Evolutionary conservation across 2,888 invertebrate genomes (phyloP).

Genomic region (Rhagonycha lutea): DNA sequence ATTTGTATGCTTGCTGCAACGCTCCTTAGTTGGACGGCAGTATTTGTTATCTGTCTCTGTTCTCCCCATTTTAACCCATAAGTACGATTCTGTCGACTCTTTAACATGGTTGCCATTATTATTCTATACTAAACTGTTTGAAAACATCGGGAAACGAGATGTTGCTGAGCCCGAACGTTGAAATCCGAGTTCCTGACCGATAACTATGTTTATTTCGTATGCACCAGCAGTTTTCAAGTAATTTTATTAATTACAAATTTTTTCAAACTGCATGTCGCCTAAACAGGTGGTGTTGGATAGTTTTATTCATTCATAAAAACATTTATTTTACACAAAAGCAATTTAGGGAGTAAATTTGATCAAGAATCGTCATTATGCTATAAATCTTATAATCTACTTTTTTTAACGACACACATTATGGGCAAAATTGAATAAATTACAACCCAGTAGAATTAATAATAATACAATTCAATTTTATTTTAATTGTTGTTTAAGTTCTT

Average conservation of each 20-base stretch:
- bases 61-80: constrained; percentile 9
- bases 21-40: constrained; percentile 18
- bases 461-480: constrained; percentile 7
- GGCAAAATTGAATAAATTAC: constrained; percentile 8
- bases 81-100: constrained; percentile 38
- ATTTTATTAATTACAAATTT: not conserved
- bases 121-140: constrained; percentile 46
- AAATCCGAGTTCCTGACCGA: constrained; percentile 23
- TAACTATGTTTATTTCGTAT: constrained; percentile 29
- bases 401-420: not conserved
- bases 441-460: constrained; percentile 1
- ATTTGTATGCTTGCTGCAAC: not conserved
- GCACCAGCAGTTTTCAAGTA: constrained; percentile 19
- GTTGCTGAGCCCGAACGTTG: not conserved
- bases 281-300: not conserved
- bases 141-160: constrained; percentile 40
- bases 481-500: not conserved
- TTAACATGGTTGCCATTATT: constrained; percentile 46
- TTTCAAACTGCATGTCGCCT: not conserved
- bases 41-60: constrained; percentile 33
- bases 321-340: not conserved
- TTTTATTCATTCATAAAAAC: not conserved
- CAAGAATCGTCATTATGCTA: not conserved
- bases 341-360: not conserved
- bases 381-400: not conserved